phyloP scores from a whole-genome alignment of 2,113 vertebrate species.

The Motacilla alba region DNA sequence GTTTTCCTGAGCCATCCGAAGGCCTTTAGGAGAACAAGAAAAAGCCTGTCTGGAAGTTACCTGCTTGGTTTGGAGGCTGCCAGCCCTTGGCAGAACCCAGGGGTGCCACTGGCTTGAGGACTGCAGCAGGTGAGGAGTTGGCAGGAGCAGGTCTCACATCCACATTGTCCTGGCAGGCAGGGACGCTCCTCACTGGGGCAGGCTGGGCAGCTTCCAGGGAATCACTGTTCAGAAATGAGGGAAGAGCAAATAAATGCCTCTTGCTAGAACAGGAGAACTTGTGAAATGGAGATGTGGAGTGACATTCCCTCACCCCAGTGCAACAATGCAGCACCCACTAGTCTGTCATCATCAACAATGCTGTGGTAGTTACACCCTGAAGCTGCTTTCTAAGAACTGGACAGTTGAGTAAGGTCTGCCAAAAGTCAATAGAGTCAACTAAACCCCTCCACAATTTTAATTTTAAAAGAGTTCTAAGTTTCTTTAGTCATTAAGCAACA shows the following conservation, averaged over 20 bases:
- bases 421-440: neutral
- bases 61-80: slow-evolving; percentile 72
- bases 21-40: neutral
- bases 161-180: slow-evolving; percentile 52
- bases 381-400: neutral
- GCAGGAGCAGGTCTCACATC: slow-evolving; percentile 36
- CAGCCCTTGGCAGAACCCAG: slow-evolving; percentile 66
- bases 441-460: neutral
- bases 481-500: neutral
- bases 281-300: neutral
- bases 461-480: neutral
- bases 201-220: slow-evolving; percentile 66
- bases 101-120: slow-evolving; percentile 47
- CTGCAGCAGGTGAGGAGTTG: neutral
- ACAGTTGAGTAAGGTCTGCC: neutral
- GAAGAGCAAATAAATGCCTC: neutral
- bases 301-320: neutral
- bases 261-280: neutral
- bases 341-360: neutral
- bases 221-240: slow-evolving; percentile 65
- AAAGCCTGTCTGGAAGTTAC: slow-evolving; percentile 32
- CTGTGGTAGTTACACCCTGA: neutral
- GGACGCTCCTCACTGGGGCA: slow-evolving; percentile 61
- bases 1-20: neutral
- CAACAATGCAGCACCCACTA: neutral